Base-by-base conservation (phyloP, 1,140 invertebrate genomes). In the Trichonephila clavipes region DNA sequence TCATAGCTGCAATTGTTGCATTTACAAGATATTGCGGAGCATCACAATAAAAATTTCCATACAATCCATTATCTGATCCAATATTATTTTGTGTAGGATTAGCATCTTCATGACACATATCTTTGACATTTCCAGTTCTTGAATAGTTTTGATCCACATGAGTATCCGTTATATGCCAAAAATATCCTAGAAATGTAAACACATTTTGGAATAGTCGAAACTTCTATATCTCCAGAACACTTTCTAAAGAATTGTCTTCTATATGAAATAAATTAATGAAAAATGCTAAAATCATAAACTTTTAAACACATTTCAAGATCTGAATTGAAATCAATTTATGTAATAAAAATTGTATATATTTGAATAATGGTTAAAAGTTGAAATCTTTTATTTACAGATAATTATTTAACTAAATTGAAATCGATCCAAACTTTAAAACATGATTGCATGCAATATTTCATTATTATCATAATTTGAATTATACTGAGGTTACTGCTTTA, bases 151-250 rank as follows among this genome's bases (percentile, higher is more conserved):
- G 97, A 95, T 98, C 98, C 96, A 98, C 98, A 96, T 98, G 98
- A 94, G 98, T 97, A 95, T 98, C 98, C 82, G 98, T 98, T 94
- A 98, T 98, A 96, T 98, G 98, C 98, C 98, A 98, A 96, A 98
- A 98, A 95, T 97, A 98, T 94, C 98, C 98, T 98, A 97, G 58
- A 87, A 51, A 24, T 14, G 21, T 77, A 19, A 58, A n/a, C 6
- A 77, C 16, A 40, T 69, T 28, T 28, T 24, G 24, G 28, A 69
- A 69, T 69, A 10, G 12, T 69, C n/a, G 14, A n/a, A 69, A 14
- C 10, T 24, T 24, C n/a, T 69, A n/a, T 24, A 66, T 10, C 1
- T 24, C 8, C n/a, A 28, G 21, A 10, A 66, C 10, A 2, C 21
- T n/a, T 24, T 66, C 21, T 10, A 5, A 66, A n/a, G 6, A 40